Percentiles rank a stretch among this genome's conserved stretches.
phyloP scores from a whole-genome alignment of 2,888 invertebrate species.

The Nomada ruficornis region DNA sequence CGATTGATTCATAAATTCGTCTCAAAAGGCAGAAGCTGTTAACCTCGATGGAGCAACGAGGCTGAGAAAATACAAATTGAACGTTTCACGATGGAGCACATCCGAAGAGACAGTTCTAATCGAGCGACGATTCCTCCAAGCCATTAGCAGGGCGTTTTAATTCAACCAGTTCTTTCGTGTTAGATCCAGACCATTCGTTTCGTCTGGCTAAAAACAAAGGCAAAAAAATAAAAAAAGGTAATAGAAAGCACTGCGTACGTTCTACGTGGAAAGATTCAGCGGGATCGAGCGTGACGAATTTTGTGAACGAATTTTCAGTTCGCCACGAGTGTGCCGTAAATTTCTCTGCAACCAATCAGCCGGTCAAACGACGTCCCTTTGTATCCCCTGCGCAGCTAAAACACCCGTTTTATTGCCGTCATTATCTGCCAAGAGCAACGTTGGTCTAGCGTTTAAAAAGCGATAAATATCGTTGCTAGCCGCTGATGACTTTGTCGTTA shows the following conservation, averaged over 20 bases:
- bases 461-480: slow-evolving; percentile 34
- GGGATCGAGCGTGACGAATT: slow-evolving; percentile 36
- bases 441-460: slow-evolving; percentile 45
- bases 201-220: too few relatives aligned
- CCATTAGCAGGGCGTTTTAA: slow-evolving; percentile 1
- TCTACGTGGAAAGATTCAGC: background rate
- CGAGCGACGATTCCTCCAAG: slow-evolving; percentile 25
- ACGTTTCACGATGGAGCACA: background rate
- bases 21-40: background rate
- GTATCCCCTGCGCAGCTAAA: slow-evolving; percentile 40
- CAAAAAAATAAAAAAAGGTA: background rate
- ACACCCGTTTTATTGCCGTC: slow-evolving; percentile 35
- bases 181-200: background rate
- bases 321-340: slow-evolving; percentile 41
- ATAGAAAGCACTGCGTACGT: background rate
- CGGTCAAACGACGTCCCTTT: slow-evolving; percentile 11
- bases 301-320: slow-evolving; percentile 21
- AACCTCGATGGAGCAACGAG: background rate
- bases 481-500: slow-evolving; percentile 41
- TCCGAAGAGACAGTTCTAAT: slow-evolving; percentile 28
- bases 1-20: too few relatives aligned
- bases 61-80: background rate
- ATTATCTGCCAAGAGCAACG: background rate
- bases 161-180: slow-evolving; percentile 11
- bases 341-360: slow-evolving; percentile 36